A percentile compares a stretch with the other conserved stretches of the same genome.
Evolutionary conservation across 2,888 invertebrate species (phyloP).

Genomic region (Byasa hedistus): DNA sequence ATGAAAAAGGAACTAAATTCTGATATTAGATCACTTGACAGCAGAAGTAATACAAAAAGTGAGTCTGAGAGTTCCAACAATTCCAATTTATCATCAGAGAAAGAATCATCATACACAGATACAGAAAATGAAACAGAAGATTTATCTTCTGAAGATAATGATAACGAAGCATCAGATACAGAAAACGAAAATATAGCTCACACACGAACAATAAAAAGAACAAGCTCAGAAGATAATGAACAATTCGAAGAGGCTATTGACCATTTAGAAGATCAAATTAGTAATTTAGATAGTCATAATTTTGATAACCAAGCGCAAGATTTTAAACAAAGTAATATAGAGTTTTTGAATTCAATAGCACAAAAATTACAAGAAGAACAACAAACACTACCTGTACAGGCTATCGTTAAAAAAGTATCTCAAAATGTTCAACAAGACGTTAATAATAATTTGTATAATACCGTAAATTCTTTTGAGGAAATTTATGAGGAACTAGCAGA

Average conservation of each 20-base stretch:
- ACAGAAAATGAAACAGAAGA: constrained; percentile 64
- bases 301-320: constrained; percentile 62
- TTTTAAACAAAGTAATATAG: constrained; percentile 65
- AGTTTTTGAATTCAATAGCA: constrained; percentile 71
- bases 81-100: constrained; percentile 51
- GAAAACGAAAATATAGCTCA: constrained; percentile 23
- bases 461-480: constrained; percentile 70
- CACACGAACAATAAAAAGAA: constrained; percentile 43
- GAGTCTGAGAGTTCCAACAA: constrained; percentile 65
- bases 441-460: constrained; percentile 61
- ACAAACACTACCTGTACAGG: constrained; percentile 50
- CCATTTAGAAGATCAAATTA: constrained; percentile 63
- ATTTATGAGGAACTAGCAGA: constrained; percentile 64
- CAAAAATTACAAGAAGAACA: constrained; percentile 68
- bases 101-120: constrained; percentile 75
- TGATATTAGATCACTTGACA: constrained; percentile 77
- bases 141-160: constrained; percentile 60
- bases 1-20: constrained; percentile 83
- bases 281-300: constrained; percentile 40
- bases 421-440: constrained; percentile 47
- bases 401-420: constrained; percentile 32
- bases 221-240: constrained; percentile 74
- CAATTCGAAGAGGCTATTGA: constrained; percentile 76
- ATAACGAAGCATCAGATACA: constrained; percentile 39
- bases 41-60: constrained; percentile 68